Base-by-base conservation (phyloP, 2,888 invertebrate species). In the Cosmorhoe ocellata region DNA sequence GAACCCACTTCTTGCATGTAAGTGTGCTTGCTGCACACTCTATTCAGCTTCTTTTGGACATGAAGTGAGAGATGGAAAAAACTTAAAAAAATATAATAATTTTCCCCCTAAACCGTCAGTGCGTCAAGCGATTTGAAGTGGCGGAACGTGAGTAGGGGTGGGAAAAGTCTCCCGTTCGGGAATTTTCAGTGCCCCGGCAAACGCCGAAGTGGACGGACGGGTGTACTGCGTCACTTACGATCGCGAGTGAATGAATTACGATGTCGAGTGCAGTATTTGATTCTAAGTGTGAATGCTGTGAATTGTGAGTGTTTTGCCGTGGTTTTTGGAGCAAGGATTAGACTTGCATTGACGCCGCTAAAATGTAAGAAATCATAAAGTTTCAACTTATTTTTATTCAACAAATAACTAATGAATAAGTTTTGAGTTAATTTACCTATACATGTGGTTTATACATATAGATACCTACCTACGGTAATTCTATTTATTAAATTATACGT, bases 221-320 rank as follows among this genome's bases (percentile, higher is more conserved):
- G 65, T 64, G 5, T 1, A 63, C 54, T 58, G 67, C 66, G 76
- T 58, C 63, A 38, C 54, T 59, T 66, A 67, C 62, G 68, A 56
- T 50, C 72, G 79, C 74, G 77, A 76, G 75, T 79, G 78, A 63
- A 69, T 73, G 58, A 58, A 71, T 76, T 78, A 78, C 85, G 84
- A 85, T 83, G 83, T 74, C 71, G 63, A 71, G 79, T 79, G 79
- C 59, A 65, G 69, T 71, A 70, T 68, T 67, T 61, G 67, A 66
- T 70, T 72, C 61, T 51, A 71, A 68, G 76, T 78, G 81, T 74
- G 71, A 64, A 65, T 66, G 65, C 76, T 84, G 83, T 74, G 75
- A 75, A 76, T 60, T 68, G 75, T 85, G 82, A 74, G 75, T 80
- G 76, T 57, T 67, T 58, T 52, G 58, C 37, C 51, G 48, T 53